phyloP scores from a whole-genome alignment of 92 coral and sea anemone species.

The Heteractis magnifica region DNA sequence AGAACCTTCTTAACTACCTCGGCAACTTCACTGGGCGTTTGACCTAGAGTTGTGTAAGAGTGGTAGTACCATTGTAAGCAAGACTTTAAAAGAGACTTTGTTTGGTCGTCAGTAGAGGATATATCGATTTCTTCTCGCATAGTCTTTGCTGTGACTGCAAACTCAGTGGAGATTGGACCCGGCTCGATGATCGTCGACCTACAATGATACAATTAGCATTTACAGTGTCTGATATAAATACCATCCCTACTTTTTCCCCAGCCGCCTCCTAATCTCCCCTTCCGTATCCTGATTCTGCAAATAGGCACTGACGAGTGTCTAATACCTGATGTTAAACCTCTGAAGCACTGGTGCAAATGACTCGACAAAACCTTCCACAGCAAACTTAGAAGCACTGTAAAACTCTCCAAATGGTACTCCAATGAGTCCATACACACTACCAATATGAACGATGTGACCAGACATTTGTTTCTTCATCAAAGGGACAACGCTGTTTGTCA shows the following conservation, averaged over 20 bases:
- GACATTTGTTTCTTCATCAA: conserved; percentile 68
- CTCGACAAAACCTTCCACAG: conserved; percentile 80
- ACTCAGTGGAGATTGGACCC: conserved; percentile 66
- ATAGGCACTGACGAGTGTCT: neutral
- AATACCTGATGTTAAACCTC: conserved; percentile 65
- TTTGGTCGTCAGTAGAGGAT: conserved; percentile 58
- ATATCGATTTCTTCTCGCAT: conserved; percentile 65
- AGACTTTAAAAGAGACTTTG: conserved; percentile 40
- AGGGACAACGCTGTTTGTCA: conserved; percentile 76
- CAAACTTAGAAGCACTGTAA: conserved; percentile 83
- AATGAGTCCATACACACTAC: conserved; percentile 60
- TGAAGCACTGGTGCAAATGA: conserved; percentile 66
- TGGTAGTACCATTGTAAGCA: conserved; percentile 42
- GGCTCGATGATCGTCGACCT: conserved; percentile 57
- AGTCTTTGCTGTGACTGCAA: conserved; percentile 60
- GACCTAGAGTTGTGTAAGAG: conserved; percentile 1
- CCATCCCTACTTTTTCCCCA: too few relatives aligned
- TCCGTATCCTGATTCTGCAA: neutral
- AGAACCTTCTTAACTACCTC: conserved; percentile 55
- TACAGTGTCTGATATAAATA: neutral
- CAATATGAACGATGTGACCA: conserved; percentile 80
- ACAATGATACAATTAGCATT: too few relatives aligned
- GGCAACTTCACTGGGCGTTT: conserved; percentile 57
- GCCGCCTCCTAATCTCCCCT: too few relatives aligned
- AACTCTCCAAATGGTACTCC: conserved; percentile 66